A percentile compares a stretch with the other conserved stretches of the same genome.
Conservation (phyloP, 1,140 invertebrate genomes). For the Drosophila kohkoa region DNA sequence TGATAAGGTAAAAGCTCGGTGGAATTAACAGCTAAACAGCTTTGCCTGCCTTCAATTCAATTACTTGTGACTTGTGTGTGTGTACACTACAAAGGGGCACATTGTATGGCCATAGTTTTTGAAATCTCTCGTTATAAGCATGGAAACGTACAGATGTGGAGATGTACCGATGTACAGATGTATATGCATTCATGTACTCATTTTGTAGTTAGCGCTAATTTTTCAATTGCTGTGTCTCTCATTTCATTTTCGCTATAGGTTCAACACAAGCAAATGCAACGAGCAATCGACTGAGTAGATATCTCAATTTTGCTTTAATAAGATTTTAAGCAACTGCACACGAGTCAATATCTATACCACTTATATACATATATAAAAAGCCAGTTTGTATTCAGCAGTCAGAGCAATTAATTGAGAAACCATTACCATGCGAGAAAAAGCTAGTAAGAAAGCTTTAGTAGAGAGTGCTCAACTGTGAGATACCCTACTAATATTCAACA, state of each 20-base stretch:
- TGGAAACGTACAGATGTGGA: background rate
- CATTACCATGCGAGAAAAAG: background rate
- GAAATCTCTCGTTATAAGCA: conserved; percentile 56
- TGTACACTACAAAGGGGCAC: conserved; percentile 43
- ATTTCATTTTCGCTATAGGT: conserved; percentile 63
- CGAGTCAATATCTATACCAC: conserved; percentile 26
- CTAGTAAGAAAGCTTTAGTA: too few relatives aligned
- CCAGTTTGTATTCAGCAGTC: conserved; percentile 8
- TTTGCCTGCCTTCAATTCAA: conserved; percentile 79
- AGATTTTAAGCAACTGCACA: conserved; percentile 77
- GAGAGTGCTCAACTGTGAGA: too few relatives aligned
- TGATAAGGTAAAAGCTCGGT: conserved; percentile 18
- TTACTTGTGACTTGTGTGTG: conserved; percentile 53
- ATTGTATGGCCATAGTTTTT: conserved; percentile 67
- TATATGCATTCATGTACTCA: conserved; percentile 6
- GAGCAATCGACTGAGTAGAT: conserved; percentile 55
- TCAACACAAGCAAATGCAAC: conserved; percentile 47
- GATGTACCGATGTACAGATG: background rate
- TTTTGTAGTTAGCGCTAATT: conserved; percentile 53
- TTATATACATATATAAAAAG: conserved; percentile 11
- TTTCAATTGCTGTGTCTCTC: conserved; percentile 65
- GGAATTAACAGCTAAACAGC: conserved; percentile 57
- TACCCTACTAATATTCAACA: too few relatives aligned
- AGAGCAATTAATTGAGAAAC: conserved; percentile 1
- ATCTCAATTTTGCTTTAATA: conserved; percentile 58